Conservation (phyloP, 2,888 invertebrate genomes). For the Protophormia terraenovae region DNA sequence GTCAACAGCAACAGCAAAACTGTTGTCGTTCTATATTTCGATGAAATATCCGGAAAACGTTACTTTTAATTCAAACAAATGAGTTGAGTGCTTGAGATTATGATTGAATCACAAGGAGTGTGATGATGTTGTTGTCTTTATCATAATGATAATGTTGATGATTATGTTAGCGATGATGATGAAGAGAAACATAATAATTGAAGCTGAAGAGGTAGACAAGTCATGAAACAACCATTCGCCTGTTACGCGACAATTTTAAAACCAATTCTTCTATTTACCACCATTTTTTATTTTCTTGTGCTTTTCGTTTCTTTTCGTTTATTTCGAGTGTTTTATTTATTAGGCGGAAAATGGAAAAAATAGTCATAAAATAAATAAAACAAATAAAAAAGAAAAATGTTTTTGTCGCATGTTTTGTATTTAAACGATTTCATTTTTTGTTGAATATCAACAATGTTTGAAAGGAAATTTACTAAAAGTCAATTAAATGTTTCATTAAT, state of each 20-base stretch:
- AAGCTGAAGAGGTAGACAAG: neutral
- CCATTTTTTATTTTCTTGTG: neutral
- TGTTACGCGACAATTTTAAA: neutral
- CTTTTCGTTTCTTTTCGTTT: neutral
- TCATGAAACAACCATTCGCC: neutral
- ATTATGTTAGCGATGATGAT: neutral
- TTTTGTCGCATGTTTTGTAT: neutral
- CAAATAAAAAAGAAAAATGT: neutral
- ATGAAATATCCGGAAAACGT: conserved; percentile 1
- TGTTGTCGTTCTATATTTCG: neutral
- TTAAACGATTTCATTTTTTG: neutral
- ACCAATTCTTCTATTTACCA: neutral
- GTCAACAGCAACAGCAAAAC: neutral
- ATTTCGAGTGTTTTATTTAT: conserved; percentile 7
- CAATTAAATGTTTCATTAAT: neutral
- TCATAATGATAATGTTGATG: neutral
- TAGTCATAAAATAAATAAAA: neutral
- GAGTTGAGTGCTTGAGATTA: neutral
- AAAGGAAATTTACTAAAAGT: neutral
- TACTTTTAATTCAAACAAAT: neutral
- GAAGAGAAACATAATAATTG: neutral
- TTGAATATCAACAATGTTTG: neutral
- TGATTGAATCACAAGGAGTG: neutral
- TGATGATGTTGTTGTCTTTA: neutral
- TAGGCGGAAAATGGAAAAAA: conserved; percentile 3